phyloP scores from a whole-genome alignment of 2,888 invertebrate species.

The Cantharis rufa region DNA sequence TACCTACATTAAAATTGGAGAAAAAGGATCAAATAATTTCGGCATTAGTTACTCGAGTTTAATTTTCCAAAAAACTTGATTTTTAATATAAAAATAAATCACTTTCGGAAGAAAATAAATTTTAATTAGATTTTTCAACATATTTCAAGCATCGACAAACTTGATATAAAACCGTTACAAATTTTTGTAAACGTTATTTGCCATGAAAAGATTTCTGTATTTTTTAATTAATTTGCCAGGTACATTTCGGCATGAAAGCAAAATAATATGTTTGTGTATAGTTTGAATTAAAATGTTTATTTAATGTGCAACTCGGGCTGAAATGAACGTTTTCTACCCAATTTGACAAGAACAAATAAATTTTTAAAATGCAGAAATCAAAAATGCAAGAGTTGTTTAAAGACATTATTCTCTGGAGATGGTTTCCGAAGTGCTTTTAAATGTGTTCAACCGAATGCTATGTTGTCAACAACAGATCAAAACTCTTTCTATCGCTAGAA shows the following conservation, averaged over 20 bases:
- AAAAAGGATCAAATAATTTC: no score
- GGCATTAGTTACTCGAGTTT: background rate
- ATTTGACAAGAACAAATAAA: no score
- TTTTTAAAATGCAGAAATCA: no score
- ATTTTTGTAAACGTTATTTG: background rate
- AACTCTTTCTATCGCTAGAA: no score
- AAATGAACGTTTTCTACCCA: no score
- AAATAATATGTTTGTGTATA: background rate
- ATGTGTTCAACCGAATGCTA: no score
- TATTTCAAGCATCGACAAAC: background rate
- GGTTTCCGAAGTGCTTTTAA: no score
- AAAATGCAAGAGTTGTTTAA: no score
- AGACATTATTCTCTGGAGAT: no score
- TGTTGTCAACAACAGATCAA: no score
- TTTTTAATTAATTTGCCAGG: background rate
- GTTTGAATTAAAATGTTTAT: background rate
- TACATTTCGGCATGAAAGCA: background rate
- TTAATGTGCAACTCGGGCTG: no score
- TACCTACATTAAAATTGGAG: no score
- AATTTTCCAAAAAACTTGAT: background rate
- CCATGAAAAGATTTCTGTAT: background rate
- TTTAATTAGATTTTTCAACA: background rate
- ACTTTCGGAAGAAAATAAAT: background rate
- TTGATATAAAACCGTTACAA: background rate
- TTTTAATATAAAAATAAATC: background rate